Evolutionary conservation across 2,888 invertebrate genomes (phyloP), one percentile per base, ranked within the genome.

Genomic region (Diarsia brunnea): DNA sequence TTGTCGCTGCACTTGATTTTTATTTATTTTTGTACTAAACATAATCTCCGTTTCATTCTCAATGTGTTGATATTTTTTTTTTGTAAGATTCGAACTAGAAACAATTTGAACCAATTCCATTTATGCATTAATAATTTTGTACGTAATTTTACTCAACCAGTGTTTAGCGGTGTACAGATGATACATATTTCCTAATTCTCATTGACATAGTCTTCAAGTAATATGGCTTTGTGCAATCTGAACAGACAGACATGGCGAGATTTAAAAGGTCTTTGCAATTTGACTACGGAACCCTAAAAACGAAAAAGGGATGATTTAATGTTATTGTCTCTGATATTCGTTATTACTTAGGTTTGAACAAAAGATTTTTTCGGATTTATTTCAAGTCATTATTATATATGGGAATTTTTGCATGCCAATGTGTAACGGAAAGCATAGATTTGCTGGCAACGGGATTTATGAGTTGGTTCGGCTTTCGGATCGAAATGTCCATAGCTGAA

Each of bases 271-370:
- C 53, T 53, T 60, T 21, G 31, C 7, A 12, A 38, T 61, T n/a
- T 61, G 38, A 2, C n/a, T 63, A 10, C 45, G 31, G 67, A 58
- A 55, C 72, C 72, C 67, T 31, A 49, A 58, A 53, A 75, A 72
- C 74, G 81, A 80, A 73, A 75, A 76, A 75, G 73, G 81, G 73
- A 87, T 87, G 87, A 86, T 85, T 86, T 87, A 87, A 82, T 86
- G 85, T 87, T 87, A 87, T 85, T 87, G 87, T 88, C 86, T 80
- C 81, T 81, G 76, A 82, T 84, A 82, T 85, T 73, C 81, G 82
- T 80, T 87, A 86, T 86, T 82, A 79, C 86, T 82, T 69, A 86
- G 84, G 75, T 81, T 79, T 80, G 85, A 87, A 79, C 84, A 87
- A 85, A 87, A 85, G 86, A 82, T 79, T 87, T 85, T 85, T 78